Evolutionary conservation across 2,113 vertebrate species (phyloP).

Genomic region (Aegotheles bennettii): DNA sequence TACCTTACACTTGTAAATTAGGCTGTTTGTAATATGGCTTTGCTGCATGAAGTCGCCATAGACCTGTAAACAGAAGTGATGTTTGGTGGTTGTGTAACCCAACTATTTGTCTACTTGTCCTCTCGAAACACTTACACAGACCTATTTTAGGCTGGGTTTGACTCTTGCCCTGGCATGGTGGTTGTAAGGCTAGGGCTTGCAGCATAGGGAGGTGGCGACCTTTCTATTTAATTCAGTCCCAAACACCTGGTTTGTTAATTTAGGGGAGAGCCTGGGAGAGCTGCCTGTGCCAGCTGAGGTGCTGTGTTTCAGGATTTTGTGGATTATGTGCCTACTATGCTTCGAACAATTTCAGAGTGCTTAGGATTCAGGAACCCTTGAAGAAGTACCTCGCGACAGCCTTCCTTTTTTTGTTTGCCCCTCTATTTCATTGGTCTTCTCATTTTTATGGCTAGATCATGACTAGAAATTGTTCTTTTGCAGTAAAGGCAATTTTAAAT

Average conservation of each 20-base stretch:
- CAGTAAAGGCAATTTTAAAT: background rate
- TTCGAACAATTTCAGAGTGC: background rate
- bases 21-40: background rate
- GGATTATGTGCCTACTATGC: background rate
- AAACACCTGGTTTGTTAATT: background rate
- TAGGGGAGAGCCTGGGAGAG: background rate
- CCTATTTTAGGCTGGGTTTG: background rate
- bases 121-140: background rate
- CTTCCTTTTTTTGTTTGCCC: background rate
- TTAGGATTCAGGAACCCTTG: background rate
- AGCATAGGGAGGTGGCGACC: background rate
- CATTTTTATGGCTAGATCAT: background rate
- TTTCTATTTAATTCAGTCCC: background rate
- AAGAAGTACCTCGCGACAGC: background rate
- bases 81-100: background rate
- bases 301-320: background rate
- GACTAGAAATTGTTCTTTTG: background rate
- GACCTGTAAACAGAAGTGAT: background rate
- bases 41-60: accelerated
- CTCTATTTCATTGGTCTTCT: background rate
- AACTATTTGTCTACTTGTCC: background rate
- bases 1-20: background rate
- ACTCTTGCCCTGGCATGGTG: background rate
- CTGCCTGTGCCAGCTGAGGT: background rate
- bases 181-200: background rate